Evolutionary conservation across 2,888 invertebrate genomes (phyloP).

Genomic region (Aethes cnicana): DNA sequence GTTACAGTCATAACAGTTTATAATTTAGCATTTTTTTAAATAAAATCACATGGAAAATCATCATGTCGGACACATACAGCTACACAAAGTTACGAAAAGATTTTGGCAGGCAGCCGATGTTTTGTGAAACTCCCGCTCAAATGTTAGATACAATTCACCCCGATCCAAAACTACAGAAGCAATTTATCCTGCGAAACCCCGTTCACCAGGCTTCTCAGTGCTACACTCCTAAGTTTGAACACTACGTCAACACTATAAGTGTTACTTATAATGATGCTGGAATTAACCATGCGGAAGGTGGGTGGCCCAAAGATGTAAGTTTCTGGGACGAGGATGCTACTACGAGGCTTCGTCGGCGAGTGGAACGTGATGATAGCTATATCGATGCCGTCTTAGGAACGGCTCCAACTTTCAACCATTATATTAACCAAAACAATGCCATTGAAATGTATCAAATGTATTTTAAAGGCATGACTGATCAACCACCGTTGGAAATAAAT

Average conservation of each 20-base stretch:
- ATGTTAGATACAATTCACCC: constrained; percentile 58
- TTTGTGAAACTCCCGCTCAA: constrained; percentile 53
- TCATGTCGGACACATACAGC: constrained; percentile 40
- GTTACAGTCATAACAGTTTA: too few species aligned
- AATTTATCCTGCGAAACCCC: constrained; percentile 70
- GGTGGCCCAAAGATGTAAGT: constrained; percentile 89
- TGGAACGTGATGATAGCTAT: constrained; percentile 89
- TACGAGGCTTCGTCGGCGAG: constrained; percentile 85
- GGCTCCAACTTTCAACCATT: constrained; percentile 80
- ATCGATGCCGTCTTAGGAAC: constrained; percentile 82
- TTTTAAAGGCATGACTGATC: constrained; percentile 79
- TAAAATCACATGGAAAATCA: too few species aligned
- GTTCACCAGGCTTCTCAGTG: constrained; percentile 65
- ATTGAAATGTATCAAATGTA: constrained; percentile 89
- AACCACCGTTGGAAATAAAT: constrained; percentile 71
- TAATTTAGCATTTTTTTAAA: background rate
- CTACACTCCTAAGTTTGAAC: constrained; percentile 50
- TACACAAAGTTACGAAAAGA: constrained; percentile 66
- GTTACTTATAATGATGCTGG: constrained; percentile 76
- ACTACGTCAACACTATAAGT: constrained; percentile 81
- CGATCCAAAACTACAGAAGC: constrained; percentile 49
- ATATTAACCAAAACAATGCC: constrained; percentile 87
- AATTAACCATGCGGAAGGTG: constrained; percentile 88
- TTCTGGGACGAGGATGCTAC: constrained; percentile 85
- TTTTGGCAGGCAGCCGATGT: constrained; percentile 72